phyloP scores from a whole-genome alignment of 1,140 invertebrate species.

The Triops cancriformis region DNA sequence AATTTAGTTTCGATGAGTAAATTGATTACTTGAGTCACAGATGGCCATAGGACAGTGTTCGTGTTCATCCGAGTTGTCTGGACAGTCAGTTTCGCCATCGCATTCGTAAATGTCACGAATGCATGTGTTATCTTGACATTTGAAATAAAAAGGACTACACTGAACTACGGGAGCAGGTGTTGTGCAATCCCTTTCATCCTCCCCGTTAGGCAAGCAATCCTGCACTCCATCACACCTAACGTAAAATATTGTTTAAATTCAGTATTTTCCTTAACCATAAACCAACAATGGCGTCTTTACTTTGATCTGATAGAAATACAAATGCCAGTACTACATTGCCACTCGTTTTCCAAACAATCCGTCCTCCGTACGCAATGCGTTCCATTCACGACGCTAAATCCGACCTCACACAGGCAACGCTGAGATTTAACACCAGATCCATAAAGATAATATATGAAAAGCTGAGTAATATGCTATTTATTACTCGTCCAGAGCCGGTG shows the following conservation, averaged over 20 bases:
- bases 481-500: neutral
- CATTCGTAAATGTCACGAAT: neutral
- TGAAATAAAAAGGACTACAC: neutral
- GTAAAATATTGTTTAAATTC: constrained; percentile 28
- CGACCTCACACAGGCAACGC: neutral
- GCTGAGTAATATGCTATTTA: neutral
- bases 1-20: neutral
- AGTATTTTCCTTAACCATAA: too few species aligned
- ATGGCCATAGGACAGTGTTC: neutral
- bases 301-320: neutral
- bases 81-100: neutral
- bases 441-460: neutral
- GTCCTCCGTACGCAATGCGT: neutral
- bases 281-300: neutral
- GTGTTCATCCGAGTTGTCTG: neutral
- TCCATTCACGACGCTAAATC: neutral
- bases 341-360: neutral
- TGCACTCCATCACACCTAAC: constrained; percentile 42
- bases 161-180: neutral
- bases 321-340: neutral
- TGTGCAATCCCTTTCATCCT: constrained; percentile 54
- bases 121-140: neutral
- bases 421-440: neutral
- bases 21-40: neutral
- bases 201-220: constrained; percentile 55